These are phyloP conservation scores for Plecotus auritus DNA, from an alignment of 2,113 vertebrate genomes.

Conservation along the genomic window DNA sequence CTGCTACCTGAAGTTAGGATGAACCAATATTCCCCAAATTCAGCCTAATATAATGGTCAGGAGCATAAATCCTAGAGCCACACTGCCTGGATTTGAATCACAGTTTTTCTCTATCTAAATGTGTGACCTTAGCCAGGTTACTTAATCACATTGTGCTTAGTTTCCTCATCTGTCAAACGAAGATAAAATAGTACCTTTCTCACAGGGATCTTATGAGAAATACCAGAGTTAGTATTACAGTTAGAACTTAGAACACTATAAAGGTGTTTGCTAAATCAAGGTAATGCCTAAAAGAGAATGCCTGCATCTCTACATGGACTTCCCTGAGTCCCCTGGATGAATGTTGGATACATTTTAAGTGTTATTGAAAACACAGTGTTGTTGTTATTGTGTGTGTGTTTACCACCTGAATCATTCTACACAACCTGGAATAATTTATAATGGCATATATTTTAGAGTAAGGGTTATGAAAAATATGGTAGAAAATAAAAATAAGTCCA, in stretches of 20 bases:
- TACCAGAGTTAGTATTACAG: neutral
- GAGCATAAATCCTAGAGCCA: neutral
- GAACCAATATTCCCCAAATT: neutral
- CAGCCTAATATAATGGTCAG: neutral
- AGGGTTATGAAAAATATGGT: neutral
- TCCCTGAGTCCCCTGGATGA: too few species aligned
- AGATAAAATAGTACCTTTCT: neutral
- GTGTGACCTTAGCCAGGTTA: neutral
- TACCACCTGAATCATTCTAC: neutral
- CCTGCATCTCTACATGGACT: too few species aligned
- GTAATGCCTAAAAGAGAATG: neutral
- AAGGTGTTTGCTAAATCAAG: neutral
- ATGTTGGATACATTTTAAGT: neutral
- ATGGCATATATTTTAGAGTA: neutral
- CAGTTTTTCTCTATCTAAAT: neutral
- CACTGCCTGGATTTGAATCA: neutral
- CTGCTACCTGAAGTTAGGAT: neutral
- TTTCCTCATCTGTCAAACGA: neutral
- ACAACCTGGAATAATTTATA: neutral
- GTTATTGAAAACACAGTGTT: neutral
- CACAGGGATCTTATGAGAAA: neutral
- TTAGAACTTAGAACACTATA: neutral
- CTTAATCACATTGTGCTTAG: neutral
- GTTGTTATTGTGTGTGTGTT: neutral
- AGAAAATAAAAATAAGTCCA: neutral